Conservation (phyloP, 2,888 invertebrate species). For the Xanthorhoe designata region DNA sequence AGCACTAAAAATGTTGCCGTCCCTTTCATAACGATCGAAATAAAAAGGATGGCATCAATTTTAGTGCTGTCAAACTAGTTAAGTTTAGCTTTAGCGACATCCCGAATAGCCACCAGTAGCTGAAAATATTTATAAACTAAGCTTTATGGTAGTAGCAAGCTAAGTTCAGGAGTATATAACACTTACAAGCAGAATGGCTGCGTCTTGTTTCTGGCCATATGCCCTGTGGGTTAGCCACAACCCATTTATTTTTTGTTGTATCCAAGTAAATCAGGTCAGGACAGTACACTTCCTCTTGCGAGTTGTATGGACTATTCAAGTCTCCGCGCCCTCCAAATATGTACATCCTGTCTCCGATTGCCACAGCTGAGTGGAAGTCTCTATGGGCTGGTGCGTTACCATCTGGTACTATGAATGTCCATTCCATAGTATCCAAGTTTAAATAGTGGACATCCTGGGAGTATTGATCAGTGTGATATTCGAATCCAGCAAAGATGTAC, state of each 20-base stretch:
- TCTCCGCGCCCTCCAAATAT: slow-evolving; percentile 96
- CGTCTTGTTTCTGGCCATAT: slow-evolving; percentile 91
- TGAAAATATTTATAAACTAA: too few relatives aligned
- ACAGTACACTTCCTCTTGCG: slow-evolving; percentile 91
- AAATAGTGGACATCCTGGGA: slow-evolving; percentile 92
- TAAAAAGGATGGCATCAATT: too few relatives aligned
- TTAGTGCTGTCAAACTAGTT: too few relatives aligned
- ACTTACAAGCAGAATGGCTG: slow-evolving; percentile 96
- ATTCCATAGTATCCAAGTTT: slow-evolving; percentile 89
- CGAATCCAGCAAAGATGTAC: slow-evolving; percentile 97
- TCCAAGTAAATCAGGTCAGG: slow-evolving; percentile 91
- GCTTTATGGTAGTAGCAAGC: too few relatives aligned
- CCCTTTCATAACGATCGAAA: too few relatives aligned
- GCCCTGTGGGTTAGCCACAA: slow-evolving; percentile 85
- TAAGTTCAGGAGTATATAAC: background rate
- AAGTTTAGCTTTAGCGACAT: too few relatives aligned
- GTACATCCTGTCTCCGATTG: slow-evolving; percentile 92
- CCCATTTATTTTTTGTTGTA: slow-evolving; percentile 89
- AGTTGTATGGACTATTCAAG: slow-evolving; percentile 79
- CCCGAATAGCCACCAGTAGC: too few relatives aligned
- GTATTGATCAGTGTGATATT: slow-evolving; percentile 92
- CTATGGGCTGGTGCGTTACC: slow-evolving; percentile 90
- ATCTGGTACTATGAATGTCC: slow-evolving; percentile 87
- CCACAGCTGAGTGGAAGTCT: slow-evolving; percentile 95
- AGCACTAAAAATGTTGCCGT: too few relatives aligned